These are phyloP conservation scores for Butastur rufipennis DNA, from an alignment of 2,113 vertebrate species.

Conservation along the genomic window DNA sequence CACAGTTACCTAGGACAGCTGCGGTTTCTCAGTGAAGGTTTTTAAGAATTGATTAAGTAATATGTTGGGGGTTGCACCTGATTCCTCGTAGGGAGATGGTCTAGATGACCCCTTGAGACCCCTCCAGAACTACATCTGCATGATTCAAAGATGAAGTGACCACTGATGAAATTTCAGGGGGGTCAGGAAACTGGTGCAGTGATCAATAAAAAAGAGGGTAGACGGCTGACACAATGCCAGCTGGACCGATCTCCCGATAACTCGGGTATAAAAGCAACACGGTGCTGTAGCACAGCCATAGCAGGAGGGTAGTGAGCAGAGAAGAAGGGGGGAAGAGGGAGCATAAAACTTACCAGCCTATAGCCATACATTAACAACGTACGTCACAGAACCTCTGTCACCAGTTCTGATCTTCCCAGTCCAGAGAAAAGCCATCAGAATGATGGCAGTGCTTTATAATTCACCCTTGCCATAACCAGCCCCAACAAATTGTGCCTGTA, in stretches of 20 bases:
- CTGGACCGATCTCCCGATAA: not conserved
- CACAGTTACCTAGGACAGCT: not conserved
- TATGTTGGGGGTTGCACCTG: not conserved
- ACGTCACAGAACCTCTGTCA: not conserved
- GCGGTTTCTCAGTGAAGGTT: not conserved
- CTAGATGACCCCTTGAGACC: not conserved
- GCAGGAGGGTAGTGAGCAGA: not conserved
- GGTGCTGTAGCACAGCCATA: not conserved
- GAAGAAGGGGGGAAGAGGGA: not conserved
- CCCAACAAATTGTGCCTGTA: not conserved
- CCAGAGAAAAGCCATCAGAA: not conserved
- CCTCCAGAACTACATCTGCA: not conserved
- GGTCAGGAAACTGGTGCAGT: not conserved
- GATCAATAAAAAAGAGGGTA: not conserved
- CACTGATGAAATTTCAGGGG: not conserved
- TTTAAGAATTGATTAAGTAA: not conserved
- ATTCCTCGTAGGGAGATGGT: not conserved
- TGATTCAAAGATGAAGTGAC: not conserved
- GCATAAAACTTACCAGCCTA: not conserved
- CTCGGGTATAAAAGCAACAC: fast-evolving
- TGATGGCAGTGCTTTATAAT: not conserved
- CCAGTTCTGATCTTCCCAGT: not conserved
- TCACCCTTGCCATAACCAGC: not conserved
- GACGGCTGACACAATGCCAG: not conserved
- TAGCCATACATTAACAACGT: not conserved